Percentiles rank a stretch among this genome's conserved stretches.
Conservation (phyloP, 2,113 vertebrate genomes). For the Leptobrachium ailaonicum region DNA sequence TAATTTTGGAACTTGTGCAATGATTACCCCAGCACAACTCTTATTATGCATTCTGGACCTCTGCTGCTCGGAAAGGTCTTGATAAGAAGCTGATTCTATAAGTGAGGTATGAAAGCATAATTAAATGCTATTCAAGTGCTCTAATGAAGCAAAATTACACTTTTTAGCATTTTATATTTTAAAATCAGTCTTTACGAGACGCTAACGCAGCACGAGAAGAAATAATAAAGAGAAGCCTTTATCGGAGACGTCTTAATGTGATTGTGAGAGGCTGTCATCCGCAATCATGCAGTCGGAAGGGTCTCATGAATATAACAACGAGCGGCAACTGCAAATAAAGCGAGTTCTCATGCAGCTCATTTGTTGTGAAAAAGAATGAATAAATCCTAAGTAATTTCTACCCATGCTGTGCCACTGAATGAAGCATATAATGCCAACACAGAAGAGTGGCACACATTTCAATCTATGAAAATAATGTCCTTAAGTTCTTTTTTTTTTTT, state of each 20-base stretch:
- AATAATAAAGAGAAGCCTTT: conserved; percentile 31
- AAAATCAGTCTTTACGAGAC: conserved; percentile 22
- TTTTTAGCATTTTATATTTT: conserved; percentile 18
- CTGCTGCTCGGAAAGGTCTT: background rate
- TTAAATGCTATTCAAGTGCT: conserved; percentile 15
- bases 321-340: conserved; percentile 12
- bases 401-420: conserved; percentile 16
- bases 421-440: conserved; percentile 5
- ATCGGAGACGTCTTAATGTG: conserved; percentile 11
- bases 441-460: conserved; percentile 3
- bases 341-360: background rate
- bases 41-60: background rate
- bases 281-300: background rate
- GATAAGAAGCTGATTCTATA: conserved; percentile 19
- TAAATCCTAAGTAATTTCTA: background rate
- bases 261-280: conserved; percentile 29
- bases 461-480: background rate
- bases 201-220: conserved; percentile 24
- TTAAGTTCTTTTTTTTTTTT: background rate
- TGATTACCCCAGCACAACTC: background rate
- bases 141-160: conserved; percentile 39
- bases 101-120: conserved; percentile 38
- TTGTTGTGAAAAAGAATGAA: conserved; percentile 8
- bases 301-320: conserved; percentile 27
- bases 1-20: background rate